Conservation (phyloP, 1,140 invertebrate genomes). For the Scaptomyza pallida region DNA sequence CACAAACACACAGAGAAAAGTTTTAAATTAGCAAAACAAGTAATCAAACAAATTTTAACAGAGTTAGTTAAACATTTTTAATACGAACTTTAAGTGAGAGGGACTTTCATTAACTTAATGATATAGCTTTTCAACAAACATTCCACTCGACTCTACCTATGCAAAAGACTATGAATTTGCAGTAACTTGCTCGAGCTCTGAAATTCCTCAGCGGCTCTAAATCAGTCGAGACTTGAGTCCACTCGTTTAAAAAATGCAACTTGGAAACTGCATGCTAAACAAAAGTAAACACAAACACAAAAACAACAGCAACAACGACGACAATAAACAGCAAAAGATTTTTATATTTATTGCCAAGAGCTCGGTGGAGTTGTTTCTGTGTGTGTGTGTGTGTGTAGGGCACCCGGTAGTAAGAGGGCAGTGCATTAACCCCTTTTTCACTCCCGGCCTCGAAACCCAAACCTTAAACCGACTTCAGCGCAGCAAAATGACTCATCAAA, state of each 20-base stretch:
- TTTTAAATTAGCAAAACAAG: no score
- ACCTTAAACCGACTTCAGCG: conserved; percentile 32
- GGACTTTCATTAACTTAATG: no score
- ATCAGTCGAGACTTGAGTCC: conserved; percentile 32
- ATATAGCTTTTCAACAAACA: no score
- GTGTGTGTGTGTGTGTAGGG: conserved; percentile 1
- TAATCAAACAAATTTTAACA: no score
- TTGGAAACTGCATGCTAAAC: conserved; percentile 36
- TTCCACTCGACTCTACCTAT: conserved; percentile 4
- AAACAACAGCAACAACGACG: conserved; percentile 28
- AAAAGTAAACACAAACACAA: conserved; percentile 23
- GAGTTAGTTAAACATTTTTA: no score
- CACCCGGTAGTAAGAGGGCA: conserved; percentile 38
- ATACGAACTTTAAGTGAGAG: no score
- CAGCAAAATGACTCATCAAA: conserved; percentile 75
- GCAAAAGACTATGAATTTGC: conserved; percentile 22
- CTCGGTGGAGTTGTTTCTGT: conserved; percentile 19
- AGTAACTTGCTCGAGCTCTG: conserved; percentile 14
- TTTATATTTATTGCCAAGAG: conserved; percentile 78
- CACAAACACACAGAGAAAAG: no score
- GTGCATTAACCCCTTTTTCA: conserved; percentile 77
- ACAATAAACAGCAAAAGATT: conserved; percentile 69
- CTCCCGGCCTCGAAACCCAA: conserved; percentile 25
- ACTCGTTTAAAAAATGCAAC: conserved; percentile 32
- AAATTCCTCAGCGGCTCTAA: conserved; percentile 6